Evolutionary conservation across 2,888 invertebrate species (phyloP), one percentile per base, ranked within the genome.

Genomic region (Drosophila cognata): DNA sequence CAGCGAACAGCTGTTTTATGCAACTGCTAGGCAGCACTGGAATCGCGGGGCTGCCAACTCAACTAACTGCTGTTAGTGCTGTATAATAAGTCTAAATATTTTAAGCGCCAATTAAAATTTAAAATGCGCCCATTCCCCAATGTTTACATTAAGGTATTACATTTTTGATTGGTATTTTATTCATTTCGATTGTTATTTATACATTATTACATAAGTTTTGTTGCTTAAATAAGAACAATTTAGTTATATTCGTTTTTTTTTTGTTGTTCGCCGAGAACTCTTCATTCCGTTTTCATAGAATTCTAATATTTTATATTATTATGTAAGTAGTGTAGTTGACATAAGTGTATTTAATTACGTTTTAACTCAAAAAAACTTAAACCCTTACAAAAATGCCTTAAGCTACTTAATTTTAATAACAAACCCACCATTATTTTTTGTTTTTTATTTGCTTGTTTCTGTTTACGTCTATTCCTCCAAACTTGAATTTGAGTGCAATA

Each of bases 361-460:
- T 86, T 86, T 83, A 83, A 68, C 89, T 85, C 79, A 89, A 52
- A 84, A 84, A 86, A 87, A 86, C 81, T 85, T 85, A 87, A 85
- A 77, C 87, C 87, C 89, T 87, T 88, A 85, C 82, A 89, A 87
- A 79, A 82, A 87, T 85, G 80, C 67, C 83, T 77, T 84, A 89
- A 71, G 74, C 86, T 86, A 84, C 84, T 86, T 81, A 79, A 68
- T 71, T 46, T 67, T 75, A 78, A 52, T 81, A 81, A 88, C 81
- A 84, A 79, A 81, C 90, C 85, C 86, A 84, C 85, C 84, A 79
- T 73, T 67, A 53, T 71, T 68, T 77, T 69, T 83, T 62, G 51
- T 58, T 68, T 53, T 56, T 68, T 69, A 52, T 75, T 75, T 83
- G 52, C 77, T 75, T 77, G 74, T 75, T 68, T 62, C 60, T 61